Evolutionary conservation across 2,797 vertebrate species (phyloP).

Genomic region (Momotus momota): DNA sequence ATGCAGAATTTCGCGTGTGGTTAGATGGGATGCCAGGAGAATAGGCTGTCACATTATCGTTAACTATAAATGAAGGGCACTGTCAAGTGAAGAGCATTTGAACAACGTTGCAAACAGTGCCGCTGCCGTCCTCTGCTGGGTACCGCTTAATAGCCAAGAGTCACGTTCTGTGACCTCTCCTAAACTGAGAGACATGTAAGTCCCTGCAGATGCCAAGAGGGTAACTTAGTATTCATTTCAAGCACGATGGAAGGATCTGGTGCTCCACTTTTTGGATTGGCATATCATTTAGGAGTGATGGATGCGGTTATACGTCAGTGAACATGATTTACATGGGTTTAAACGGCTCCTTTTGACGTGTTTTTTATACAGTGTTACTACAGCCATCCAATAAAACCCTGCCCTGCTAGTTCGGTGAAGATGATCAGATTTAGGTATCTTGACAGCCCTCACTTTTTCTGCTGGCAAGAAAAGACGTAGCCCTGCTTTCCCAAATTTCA

Average conservation of each 20-base stretch:
- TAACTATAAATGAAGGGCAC: conserved; percentile 61
- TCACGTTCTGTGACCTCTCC: neutral
- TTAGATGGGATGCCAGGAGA: conserved; percentile 24
- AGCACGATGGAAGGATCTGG: neutral
- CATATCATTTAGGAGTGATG: conserved; percentile 32
- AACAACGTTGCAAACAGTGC: neutral
- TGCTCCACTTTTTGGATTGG: conserved; percentile 46
- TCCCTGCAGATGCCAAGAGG: conserved; percentile 6
- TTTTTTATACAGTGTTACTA: neutral
- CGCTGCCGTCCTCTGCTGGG: accelerated
- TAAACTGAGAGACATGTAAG: neutral
- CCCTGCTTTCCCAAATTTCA: conserved; percentile 16
- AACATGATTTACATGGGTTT: conserved; percentile 43
- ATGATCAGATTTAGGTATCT: conserved; percentile 2
- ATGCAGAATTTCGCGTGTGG: conserved; percentile 27
- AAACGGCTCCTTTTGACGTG: neutral
- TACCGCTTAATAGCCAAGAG: neutral
- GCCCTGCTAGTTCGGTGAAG: neutral
- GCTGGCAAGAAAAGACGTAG: conserved; percentile 18
- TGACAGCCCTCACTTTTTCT: neutral
- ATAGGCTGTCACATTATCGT: conserved; percentile 63
- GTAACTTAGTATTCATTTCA: neutral
- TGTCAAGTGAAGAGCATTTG: conserved; percentile 24
- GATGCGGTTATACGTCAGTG: neutral
- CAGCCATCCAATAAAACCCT: conserved; percentile 7